A percentile compares a stretch with the other conserved stretches of the same genome.
These are phyloP conservation scores for Clarias pachynema DNA, from an alignment of 2,797 vertebrate species.

Conservation along the genomic window DNA sequence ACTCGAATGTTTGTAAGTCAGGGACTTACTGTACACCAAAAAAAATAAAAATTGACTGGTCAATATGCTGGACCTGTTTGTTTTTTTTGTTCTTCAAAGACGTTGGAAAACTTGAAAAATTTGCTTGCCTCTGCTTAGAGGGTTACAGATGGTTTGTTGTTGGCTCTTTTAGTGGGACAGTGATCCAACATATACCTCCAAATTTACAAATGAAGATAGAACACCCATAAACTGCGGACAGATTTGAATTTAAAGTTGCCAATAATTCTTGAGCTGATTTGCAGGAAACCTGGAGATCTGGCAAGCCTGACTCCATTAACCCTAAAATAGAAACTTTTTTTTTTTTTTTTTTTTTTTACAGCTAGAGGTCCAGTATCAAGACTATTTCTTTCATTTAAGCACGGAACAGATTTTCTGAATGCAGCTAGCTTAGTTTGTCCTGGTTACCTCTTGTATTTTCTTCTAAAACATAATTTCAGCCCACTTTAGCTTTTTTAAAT, in stretches of 20 bases:
- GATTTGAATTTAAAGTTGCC: neutral
- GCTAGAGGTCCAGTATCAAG: no score
- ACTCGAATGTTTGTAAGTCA: no score
- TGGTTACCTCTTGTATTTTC: no score
- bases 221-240: neutral
- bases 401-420: no score
- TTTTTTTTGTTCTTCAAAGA: neutral
- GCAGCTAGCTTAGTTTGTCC: no score
- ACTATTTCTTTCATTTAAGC: no score
- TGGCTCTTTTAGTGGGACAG: neutral
- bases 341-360: no score
- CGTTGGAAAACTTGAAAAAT: neutral
- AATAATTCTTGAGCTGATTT: neutral
- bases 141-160: neutral
- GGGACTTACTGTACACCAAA: no score
- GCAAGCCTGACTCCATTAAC: neutral
- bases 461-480: no score
- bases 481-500: no score
- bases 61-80: neutral
- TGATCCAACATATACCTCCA: conserved; percentile 1
- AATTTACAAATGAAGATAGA: neutral
- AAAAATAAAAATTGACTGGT: neutral
- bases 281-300: neutral
- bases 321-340: neutral
- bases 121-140: neutral